Conservation (phyloP, 2,888 invertebrate species). For the Byasa hedistus region DNA sequence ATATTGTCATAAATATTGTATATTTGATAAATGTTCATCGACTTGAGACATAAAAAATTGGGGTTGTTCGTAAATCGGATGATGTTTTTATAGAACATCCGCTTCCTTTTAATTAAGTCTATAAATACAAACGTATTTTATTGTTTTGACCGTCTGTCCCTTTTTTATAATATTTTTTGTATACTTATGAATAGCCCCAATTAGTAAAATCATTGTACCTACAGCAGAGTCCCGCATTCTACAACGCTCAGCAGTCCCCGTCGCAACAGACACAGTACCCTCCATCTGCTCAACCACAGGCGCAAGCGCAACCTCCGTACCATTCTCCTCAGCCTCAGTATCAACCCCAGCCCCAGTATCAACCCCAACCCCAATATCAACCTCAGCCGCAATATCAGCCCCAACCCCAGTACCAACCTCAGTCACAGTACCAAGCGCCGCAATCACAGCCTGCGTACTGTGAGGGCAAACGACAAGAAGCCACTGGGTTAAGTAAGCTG, state of each 20-base stretch:
- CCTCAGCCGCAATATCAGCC: constrained; percentile 34
- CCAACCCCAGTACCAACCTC: constrained; percentile 37
- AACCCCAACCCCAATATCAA: constrained; percentile 34
- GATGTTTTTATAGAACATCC: background rate
- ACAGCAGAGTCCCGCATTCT: constrained; percentile 71
- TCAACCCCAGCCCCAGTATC: constrained; percentile 34
- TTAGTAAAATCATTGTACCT: constrained; percentile 40
- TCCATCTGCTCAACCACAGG: constrained; percentile 30
- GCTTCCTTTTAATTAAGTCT: background rate
- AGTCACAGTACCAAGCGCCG: constrained; percentile 37
- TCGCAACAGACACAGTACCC: constrained; percentile 42
- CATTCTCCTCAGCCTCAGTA: constrained; percentile 31
- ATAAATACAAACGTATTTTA: too few relatives aligned
- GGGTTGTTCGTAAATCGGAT: constrained; percentile 17
- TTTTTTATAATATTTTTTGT: background rate
- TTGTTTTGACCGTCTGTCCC: too few relatives aligned
- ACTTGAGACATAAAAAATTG: constrained; percentile 1
- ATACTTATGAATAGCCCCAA: constrained; percentile 32
- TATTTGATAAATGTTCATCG: constrained; percentile 21
- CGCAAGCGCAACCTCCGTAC: constrained; percentile 28
- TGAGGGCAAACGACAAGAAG: constrained; percentile 65
- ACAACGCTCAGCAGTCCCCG: constrained; percentile 72
- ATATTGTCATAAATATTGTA: background rate
- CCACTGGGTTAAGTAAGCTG: constrained; percentile 71
- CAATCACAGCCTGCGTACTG: constrained; percentile 55